Conservation (phyloP, 2,888 invertebrate genomes). For the Teleogryllus oceanicus region DNA sequence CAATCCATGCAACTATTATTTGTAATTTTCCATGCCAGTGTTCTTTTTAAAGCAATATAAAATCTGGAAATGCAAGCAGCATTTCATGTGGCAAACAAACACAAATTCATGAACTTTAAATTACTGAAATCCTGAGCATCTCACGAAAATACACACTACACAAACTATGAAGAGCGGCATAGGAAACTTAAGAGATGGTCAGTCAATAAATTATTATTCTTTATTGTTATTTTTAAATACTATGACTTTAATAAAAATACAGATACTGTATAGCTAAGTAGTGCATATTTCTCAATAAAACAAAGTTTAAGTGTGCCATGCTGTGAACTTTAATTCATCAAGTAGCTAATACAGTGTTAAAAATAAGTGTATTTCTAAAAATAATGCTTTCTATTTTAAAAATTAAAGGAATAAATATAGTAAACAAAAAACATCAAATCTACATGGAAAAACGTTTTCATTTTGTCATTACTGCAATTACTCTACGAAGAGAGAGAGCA, state of each 20-base stretch:
- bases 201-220: constrained; percentile 21
- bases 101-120: neutral
- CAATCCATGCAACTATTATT: neutral
- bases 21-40: constrained; percentile 2
- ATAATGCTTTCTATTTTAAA: constrained; percentile 31
- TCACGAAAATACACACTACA: constrained; percentile 18
- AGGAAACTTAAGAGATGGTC: constrained; percentile 59
- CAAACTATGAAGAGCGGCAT: constrained; percentile 38
- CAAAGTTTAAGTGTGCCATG: constrained; percentile 24
- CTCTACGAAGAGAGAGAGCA: constrained; percentile 25
- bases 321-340: constrained; percentile 20
- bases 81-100: constrained; percentile 7
- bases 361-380: constrained; percentile 21
- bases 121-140: neutral
- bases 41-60: neutral
- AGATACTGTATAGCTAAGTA: constrained; percentile 24
- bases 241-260: constrained; percentile 23
- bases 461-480: constrained; percentile 6
- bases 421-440: constrained; percentile 33
- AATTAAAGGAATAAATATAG: constrained; percentile 30
- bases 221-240: constrained; percentile 22
- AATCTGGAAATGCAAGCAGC: neutral
- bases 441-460: constrained; percentile 29
- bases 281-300: constrained; percentile 18
- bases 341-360: constrained; percentile 21